Base-by-base conservation (phyloP, 1,140 invertebrate genomes). In the Elysia chlorotica region DNA sequence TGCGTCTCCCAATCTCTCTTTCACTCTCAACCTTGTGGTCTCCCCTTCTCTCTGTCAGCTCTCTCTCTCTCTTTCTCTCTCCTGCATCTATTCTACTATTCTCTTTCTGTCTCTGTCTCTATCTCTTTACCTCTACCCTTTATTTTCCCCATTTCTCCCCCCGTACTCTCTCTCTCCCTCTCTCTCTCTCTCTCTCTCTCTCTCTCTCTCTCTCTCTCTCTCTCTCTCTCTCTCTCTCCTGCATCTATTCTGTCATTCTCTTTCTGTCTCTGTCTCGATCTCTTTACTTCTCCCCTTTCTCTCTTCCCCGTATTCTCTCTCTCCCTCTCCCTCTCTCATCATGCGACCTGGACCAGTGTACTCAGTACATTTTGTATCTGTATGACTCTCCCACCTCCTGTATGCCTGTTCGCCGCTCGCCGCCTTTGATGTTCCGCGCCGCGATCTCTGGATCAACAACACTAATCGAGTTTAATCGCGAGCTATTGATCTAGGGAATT, bases 381-480 rank as follows among this genome's bases (percentile, higher is more conserved):
- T 21, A 17, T 36, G 3, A 59, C 21, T 37, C 14, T 2, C 10
- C 23, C 25, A 37, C 1, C 35, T 31, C 33, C 53, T n/a, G 21
- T n/a, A 28, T 38, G 37, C 36, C 57, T 57, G 53, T n/a, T n/a
- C n/a, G n/a, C n/a, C 36, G 31, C 25, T 30, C 17, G 48, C 25
- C 14, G 31, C 30, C 69, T 71, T 38, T 41, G 48, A 71, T 59
- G 69, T 41, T 2, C 30, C 25, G 2, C 2, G 10, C 33, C 10
- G 19, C 14, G 54, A 1, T n/a, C 3, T 33, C 21, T 75, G 23
- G 73, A 77, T 54, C 37, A 28, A 1, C 66, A 71, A 36, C 56
- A 74, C 75, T 78, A 74, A 57, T 74, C 62, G 33, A 48, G 37
- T 62, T 62, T 71, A 62, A 62, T 65, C 62, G 36, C 62, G 38